A percentile compares a stretch with the other conserved stretches of the same genome.
These are phyloP conservation scores for Drosophila paracracens DNA, from an alignment of 2,888 invertebrate genomes.

Conservation along the genomic window DNA sequence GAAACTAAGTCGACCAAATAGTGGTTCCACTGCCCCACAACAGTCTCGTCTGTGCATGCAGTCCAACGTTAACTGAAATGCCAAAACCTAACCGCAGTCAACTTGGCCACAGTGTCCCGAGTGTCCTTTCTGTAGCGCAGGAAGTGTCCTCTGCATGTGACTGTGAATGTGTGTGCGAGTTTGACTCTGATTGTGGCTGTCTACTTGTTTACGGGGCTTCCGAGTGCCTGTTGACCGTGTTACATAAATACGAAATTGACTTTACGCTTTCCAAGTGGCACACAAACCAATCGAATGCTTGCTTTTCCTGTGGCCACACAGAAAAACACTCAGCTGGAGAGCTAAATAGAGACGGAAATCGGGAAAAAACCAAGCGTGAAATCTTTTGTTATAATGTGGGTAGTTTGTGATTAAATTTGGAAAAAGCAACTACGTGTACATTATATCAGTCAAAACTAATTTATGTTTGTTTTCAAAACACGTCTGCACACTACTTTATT, in stretches of 20 bases:
- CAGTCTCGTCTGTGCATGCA: constrained; percentile 11
- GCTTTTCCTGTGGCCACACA: constrained; percentile 33
- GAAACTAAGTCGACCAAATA: constrained; percentile 68
- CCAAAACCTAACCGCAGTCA: constrained; percentile 60
- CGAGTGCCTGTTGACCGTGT: constrained; percentile 70
- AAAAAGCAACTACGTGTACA: not conserved
- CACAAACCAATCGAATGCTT: constrained; percentile 64
- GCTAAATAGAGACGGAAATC: not conserved
- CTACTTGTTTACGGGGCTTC: constrained; percentile 68
- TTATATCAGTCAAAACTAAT: no score
- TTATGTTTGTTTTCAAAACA: not conserved
- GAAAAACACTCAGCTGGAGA: not conserved
- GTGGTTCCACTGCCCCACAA: constrained; percentile 46
- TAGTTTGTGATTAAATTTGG: not conserved
- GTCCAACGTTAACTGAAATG: constrained; percentile 57
- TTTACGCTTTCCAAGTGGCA: constrained; percentile 57
- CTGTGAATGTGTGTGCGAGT: constrained; percentile 16
- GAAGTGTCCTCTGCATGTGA: constrained; percentile 23
- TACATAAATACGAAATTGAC: constrained; percentile 77
- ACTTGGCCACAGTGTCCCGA: constrained; percentile 53
- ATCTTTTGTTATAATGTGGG: constrained; percentile 24
- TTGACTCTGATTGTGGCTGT: constrained; percentile 35
- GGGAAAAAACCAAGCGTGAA: constrained; percentile 15
- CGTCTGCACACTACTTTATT: not conserved
- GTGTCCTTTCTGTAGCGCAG: constrained; percentile 39